Evolutionary conservation across 2,113 vertebrate species (phyloP).

Genomic region (Cichladusa arquata): DNA sequence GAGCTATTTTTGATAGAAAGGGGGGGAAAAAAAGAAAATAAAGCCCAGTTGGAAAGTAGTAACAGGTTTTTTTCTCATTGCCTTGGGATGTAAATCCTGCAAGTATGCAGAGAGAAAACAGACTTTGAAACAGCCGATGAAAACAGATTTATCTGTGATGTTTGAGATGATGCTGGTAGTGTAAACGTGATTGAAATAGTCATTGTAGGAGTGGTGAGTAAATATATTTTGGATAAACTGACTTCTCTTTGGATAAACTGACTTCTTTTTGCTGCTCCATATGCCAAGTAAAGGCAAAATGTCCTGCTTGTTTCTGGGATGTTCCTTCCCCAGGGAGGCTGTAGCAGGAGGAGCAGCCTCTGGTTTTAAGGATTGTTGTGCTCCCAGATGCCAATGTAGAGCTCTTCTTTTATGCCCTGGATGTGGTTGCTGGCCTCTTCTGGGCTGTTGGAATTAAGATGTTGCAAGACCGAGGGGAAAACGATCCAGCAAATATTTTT

Average conservation of each 20-base stretch:
- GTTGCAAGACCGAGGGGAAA: background rate
- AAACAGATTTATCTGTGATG: constrained; percentile 9
- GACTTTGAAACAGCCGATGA: constrained; percentile 7
- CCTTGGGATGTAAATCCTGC: constrained; percentile 37
- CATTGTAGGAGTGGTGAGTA: background rate
- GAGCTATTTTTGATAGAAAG: constrained; percentile 53
- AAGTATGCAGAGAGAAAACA: constrained; percentile 16
- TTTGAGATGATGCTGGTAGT: background rate
- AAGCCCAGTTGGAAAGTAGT: constrained; percentile 20
- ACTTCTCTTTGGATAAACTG: background rate
- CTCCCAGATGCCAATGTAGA: background rate
- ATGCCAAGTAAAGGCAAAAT: background rate
- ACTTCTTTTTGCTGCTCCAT: background rate
- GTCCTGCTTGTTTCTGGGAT: background rate
- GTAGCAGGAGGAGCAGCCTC: background rate
- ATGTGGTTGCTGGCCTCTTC: background rate
- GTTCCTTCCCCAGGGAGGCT: background rate
- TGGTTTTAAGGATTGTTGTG: background rate
- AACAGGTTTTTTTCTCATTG: background rate
- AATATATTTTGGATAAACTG: constrained; percentile 5
- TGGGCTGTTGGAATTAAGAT: background rate
- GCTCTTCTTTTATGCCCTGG: background rate
- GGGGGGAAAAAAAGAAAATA: background rate
- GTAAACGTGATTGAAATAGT: constrained; percentile 23
- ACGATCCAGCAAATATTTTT: background rate